These are phyloP conservation scores for Aphelenchoides fujianensis DNA, from an alignment of 1,140 invertebrate species.

Conservation along the genomic window DNA sequence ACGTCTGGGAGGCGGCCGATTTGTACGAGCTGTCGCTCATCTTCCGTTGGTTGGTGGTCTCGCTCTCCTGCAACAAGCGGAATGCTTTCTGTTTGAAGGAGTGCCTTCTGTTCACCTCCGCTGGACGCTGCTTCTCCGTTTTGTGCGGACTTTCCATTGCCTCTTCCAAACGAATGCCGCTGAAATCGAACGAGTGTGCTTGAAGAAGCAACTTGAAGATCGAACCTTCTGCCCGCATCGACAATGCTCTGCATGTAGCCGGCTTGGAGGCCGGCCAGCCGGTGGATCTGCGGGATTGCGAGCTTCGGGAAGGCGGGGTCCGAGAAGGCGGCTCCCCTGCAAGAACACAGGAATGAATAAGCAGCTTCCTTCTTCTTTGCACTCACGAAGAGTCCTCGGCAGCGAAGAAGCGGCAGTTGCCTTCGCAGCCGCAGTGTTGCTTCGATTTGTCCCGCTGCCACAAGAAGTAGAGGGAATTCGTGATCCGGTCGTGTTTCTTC, in stretches of 20 bases:
- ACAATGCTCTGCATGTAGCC: constrained; percentile 48
- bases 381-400: constrained; percentile 31
- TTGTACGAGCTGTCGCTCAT: constrained; percentile 40
- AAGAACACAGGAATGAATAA: too few species aligned
- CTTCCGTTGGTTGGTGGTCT: constrained; percentile 10
- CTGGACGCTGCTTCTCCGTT: neutral
- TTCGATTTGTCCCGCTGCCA: constrained; percentile 72
- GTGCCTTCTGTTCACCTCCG: too few species aligned
- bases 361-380: neutral
- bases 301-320: constrained; percentile 23
- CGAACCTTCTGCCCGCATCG: constrained; percentile 20
- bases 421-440: constrained; percentile 82
- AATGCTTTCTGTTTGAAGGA: too few species aligned
- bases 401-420: constrained; percentile 86
- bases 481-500: constrained; percentile 79
- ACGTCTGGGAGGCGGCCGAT: constrained; percentile 36
- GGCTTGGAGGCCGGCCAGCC: constrained; percentile 24
- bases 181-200: neutral
- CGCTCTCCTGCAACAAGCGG: neutral
- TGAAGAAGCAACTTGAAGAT: neutral
- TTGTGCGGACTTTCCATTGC: constrained; percentile 16
- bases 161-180: constrained; percentile 20
- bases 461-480: constrained; percentile 86
- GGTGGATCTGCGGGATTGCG: constrained; percentile 28
- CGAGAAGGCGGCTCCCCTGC: neutral